Conservation (phyloP, 2,888 invertebrate species). For the Epinotia brunnichana region DNA sequence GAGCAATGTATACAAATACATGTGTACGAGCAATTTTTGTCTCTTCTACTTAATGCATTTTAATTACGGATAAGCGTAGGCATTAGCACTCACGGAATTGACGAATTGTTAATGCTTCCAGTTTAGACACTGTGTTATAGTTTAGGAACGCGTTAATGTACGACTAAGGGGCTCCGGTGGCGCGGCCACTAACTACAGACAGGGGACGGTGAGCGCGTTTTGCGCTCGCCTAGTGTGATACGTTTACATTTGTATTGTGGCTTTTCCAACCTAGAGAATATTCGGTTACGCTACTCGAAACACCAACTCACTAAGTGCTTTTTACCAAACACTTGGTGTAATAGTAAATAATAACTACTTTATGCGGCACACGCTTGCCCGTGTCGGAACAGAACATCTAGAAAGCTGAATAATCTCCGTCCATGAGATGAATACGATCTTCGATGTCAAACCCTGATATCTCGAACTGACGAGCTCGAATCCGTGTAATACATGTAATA, state of each 20-base stretch:
- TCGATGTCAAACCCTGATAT: constrained; percentile 39
- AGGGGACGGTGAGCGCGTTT: constrained; percentile 29
- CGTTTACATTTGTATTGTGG: constrained; percentile 34
- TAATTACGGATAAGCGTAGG: constrained; percentile 69
- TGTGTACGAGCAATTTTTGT: constrained; percentile 62
- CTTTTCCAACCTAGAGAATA: constrained; percentile 40
- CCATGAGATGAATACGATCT: constrained; percentile 63
- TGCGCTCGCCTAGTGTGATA: constrained; percentile 31
- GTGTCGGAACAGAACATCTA: constrained; percentile 46
- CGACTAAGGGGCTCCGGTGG: constrained; percentile 15
- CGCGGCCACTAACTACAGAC: constrained; percentile 13
- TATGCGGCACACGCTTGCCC: not conserved
- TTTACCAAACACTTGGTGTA: constrained; percentile 28
- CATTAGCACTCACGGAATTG: constrained; percentile 82
- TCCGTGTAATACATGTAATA: constrained; percentile 34
- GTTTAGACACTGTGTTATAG: constrained; percentile 55
- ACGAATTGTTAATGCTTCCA: constrained; percentile 79
- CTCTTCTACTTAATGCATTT: constrained; percentile 62
- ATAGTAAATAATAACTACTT: constrained; percentile 9
- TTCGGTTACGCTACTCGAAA: constrained; percentile 33
- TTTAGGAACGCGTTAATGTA: constrained; percentile 59
- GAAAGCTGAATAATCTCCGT: constrained; percentile 68
- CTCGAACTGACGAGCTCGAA: constrained; percentile 38
- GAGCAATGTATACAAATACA: constrained; percentile 45
- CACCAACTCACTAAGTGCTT: constrained; percentile 23